These are phyloP conservation scores for Oikopleura albicans DNA, from an alignment of 23 tunicate species.

Conservation along the genomic window DNA sequence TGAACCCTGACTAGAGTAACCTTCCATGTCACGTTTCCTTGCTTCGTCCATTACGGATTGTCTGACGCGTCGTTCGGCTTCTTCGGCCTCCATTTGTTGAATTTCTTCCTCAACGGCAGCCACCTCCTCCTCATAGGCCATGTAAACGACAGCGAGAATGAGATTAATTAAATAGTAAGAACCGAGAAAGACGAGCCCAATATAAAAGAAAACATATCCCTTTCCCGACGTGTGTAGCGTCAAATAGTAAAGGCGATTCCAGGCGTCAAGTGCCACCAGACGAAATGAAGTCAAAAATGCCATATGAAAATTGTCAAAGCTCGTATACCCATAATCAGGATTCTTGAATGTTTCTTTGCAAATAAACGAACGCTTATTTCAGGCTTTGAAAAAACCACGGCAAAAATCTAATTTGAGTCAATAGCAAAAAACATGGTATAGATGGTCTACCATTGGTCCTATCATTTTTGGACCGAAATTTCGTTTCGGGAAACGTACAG, in stretches of 20 bases:
- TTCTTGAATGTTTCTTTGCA: slow-evolving; percentile 56
- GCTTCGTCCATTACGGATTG: neutral
- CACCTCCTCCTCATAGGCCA: slow-evolving; percentile 70
- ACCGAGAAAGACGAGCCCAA: slow-evolving; percentile 66
- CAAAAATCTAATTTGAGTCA: too few species aligned
- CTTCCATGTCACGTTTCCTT: neutral
- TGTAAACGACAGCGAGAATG: slow-evolving; percentile 87
- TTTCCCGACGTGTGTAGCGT: slow-evolving; percentile 79
- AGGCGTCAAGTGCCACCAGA: slow-evolving; percentile 72
- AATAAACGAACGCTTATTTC: slow-evolving; percentile 19
- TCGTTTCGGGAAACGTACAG: too few species aligned
- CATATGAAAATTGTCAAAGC: slow-evolving; percentile 56
- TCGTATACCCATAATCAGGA: slow-evolving; percentile 73
- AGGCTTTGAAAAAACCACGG: too few species aligned
- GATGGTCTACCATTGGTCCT: too few species aligned
- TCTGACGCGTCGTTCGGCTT: neutral
- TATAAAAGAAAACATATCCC: slow-evolving; percentile 57
- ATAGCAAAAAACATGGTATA: too few species aligned
- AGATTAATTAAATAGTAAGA: slow-evolving; percentile 83
- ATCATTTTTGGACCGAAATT: too few species aligned
- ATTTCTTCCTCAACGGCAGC: slow-evolving; percentile 15
- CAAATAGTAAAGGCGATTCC: slow-evolving; percentile 77
- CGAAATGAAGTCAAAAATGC: slow-evolving; percentile 89
- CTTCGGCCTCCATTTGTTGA: slow-evolving; percentile 18
- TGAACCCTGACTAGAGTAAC: neutral